A percentile compares a stretch with the other conserved stretches of the same genome.
Conservation (phyloP, 2,797 vertebrate genomes). For the Ibycter americanus region DNA sequence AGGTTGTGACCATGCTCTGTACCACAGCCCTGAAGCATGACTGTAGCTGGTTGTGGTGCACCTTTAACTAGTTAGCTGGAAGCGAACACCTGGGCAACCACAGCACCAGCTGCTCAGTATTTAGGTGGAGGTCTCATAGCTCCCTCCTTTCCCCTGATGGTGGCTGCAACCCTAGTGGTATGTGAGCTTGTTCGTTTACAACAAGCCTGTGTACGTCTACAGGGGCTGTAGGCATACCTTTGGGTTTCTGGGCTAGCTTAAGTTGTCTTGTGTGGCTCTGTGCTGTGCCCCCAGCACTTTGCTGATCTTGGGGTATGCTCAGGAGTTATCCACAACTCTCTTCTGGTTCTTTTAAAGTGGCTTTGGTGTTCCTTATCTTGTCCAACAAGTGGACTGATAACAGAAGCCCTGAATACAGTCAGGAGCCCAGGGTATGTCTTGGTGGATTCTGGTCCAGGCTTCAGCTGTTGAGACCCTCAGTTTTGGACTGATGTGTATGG, state of each 20-base stretch:
- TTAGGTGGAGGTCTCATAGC: background rate
- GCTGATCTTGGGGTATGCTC: background rate
- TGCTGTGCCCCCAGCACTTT: background rate
- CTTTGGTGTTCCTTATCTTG: background rate
- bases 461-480: background rate
- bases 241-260: background rate
- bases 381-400: background rate
- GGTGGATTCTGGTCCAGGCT: background rate
- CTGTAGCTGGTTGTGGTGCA: background rate
- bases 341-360: background rate
- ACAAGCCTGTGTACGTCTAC: fast-evolving
- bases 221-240: background rate
- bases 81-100: background rate
- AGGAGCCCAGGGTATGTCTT: background rate
- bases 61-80: background rate
- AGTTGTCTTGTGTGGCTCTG: background rate
- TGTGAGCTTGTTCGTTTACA: fast-evolving
- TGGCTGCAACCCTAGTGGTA: fast-evolving
- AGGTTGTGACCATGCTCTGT: background rate
- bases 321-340: background rate
- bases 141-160: fast-evolving
- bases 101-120: background rate
- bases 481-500: background rate
- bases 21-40: background rate
- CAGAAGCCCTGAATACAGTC: background rate